Percentiles rank a stretch among this genome's conserved stretches.
phyloP scores from a whole-genome alignment of 2,113 vertebrate genomes.

The Halcyon senegalensis region DNA sequence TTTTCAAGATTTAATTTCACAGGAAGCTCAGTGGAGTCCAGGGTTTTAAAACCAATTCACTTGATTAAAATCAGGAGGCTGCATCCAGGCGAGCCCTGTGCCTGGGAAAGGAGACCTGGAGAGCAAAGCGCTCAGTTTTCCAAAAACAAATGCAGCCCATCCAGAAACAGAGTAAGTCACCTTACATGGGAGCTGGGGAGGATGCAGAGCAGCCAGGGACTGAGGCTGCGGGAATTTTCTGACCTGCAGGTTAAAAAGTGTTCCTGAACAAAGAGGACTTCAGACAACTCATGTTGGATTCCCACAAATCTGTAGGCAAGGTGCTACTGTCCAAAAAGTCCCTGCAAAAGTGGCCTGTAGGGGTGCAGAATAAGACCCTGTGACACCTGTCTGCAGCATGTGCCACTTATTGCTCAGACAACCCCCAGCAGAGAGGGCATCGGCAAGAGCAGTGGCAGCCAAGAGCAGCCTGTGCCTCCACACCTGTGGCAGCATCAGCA shows the following conservation, averaged over 20 bases:
- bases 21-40: not conserved
- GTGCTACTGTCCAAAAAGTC: not conserved
- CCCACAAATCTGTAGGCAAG: not conserved
- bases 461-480: accelerated
- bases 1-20: not conserved
- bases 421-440: not conserved
- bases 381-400: not conserved
- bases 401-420: not conserved
- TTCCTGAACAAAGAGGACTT: not conserved
- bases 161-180: not conserved
- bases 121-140: not conserved
- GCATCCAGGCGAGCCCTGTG: not conserved
- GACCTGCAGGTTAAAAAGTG: not conserved
- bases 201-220: not conserved
- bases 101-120: not conserved
- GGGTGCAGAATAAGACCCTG: not conserved
- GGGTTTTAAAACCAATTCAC: not conserved
- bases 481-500: not conserved
- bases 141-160: not conserved
- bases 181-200: not conserved
- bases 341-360: not conserved
- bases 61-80: not conserved
- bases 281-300: not conserved
- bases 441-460: not conserved
- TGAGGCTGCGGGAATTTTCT: not conserved